Evolutionary conservation across 2,113 vertebrate genomes (phyloP).

Genomic region (Cathartes aura): DNA sequence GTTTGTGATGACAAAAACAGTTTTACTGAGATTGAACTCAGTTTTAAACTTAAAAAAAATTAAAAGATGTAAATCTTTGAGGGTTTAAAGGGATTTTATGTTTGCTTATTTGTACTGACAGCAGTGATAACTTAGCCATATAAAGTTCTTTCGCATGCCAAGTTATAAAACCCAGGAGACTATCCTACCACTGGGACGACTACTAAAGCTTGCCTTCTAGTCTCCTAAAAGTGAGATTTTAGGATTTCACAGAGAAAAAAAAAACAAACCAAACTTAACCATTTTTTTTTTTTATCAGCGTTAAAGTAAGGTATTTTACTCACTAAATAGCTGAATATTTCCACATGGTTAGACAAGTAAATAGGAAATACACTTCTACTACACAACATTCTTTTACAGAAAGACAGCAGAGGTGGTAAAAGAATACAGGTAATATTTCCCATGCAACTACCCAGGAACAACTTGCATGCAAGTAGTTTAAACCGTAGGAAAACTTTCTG

Average conservation of each 20-base stretch:
- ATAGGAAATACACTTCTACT: not conserved
- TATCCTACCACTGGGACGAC: not conserved
- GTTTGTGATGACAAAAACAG: not conserved
- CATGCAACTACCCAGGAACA: not conserved
- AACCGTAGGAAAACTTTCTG: not conserved
- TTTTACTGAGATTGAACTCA: not conserved
- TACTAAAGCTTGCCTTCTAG: not conserved
- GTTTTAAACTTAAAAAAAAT: not conserved
- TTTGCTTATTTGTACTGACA: not conserved
- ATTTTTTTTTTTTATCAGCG: too few relatives aligned
- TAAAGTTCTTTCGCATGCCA: not conserved
- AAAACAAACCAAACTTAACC: not conserved
- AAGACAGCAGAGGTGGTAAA: not conserved
- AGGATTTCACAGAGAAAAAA: not conserved
- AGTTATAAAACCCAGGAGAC: not conserved
- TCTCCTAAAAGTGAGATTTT: not conserved
- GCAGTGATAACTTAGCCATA: not conserved
- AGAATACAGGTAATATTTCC: not conserved
- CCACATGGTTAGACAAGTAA: not conserved
- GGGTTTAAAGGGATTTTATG: not conserved
- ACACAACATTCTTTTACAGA: not conserved
- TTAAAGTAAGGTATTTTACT: not conserved
- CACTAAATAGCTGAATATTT: not conserved
- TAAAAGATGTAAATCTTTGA: rapidly evolving
- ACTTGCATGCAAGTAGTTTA: not conserved